Percentiles rank a stretch among this genome's conserved stretches.
phyloP scores from a whole-genome alignment of 2,797 vertebrate genomes.

The Gymnopithys bicolor region DNA sequence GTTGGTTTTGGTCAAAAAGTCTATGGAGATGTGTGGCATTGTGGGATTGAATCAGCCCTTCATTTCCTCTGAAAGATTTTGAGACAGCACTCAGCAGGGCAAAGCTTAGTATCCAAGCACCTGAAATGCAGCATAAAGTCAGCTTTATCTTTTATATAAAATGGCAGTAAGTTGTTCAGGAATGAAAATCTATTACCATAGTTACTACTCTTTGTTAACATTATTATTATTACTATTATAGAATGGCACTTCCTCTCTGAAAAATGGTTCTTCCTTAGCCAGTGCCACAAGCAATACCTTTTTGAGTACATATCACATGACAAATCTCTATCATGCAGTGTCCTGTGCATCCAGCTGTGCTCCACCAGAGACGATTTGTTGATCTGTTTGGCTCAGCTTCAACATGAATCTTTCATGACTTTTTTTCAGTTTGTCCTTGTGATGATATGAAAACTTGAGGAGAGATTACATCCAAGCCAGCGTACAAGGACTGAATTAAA shows the following conservation, averaged over 20 bases:
- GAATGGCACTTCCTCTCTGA: not conserved
- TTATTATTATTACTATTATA: not conserved
- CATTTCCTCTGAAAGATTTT: not conserved
- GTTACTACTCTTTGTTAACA: not conserved
- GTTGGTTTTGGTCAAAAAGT: not conserved
- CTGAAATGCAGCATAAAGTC: not conserved
- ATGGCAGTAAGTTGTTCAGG: not conserved
- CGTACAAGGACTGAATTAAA: not conserved
- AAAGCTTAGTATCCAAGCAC: not conserved
- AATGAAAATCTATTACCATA: not conserved
- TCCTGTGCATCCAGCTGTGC: conserved; percentile 11
- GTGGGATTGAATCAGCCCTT: not conserved
- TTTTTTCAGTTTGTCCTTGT: not conserved
- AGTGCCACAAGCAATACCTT: not conserved
- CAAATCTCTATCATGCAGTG: not conserved
- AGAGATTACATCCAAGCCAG: not conserved
- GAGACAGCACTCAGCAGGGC: not conserved
- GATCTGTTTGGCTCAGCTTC: not conserved
- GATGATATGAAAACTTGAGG: not conserved
- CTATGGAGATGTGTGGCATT: not conserved
- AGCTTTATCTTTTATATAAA: not conserved
- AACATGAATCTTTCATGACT: not conserved
- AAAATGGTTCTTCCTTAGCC: not conserved
- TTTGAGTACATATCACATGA: not conserved
- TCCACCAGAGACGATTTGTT: not conserved